A percentile compares a stretch with the other conserved stretches of the same genome.
Evolutionary conservation across 2,113 vertebrate species (phyloP).

Genomic region (Chitala chitala): DNA sequence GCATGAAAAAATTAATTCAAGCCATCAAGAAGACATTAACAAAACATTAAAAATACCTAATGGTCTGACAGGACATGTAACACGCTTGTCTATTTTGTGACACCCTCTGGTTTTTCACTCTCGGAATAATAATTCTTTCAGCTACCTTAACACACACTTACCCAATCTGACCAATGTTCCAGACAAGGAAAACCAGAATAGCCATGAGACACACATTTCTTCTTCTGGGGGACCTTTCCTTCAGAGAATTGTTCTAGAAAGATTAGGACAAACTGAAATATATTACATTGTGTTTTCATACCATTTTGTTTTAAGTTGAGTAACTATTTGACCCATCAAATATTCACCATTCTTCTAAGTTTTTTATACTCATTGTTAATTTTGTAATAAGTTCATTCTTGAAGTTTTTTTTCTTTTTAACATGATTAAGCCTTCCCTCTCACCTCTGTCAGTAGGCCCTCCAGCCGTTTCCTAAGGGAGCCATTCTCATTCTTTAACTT

Average conservation of each 20-base stretch:
- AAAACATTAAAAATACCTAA: too few species aligned
- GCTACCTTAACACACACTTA: too few species aligned
- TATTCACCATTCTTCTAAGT: background rate
- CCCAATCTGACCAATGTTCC: slow-evolving; percentile 78
- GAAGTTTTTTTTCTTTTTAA: background rate
- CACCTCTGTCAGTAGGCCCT: slow-evolving; percentile 81
- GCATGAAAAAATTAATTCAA: too few species aligned
- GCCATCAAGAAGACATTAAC: too few species aligned
- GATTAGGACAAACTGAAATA: background rate
- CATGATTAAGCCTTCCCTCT: slow-evolving; percentile 16
- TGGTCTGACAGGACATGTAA: too few species aligned
- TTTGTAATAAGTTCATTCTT: too few species aligned
- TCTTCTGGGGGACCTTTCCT: slow-evolving; percentile 76
- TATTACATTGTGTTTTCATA: background rate
- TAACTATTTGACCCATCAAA: background rate
- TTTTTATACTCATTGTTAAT: background rate
- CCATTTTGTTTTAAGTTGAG: background rate
- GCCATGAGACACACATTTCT: slow-evolving; percentile 84
- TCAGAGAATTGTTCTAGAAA: slow-evolving; percentile 77
- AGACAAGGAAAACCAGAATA: slow-evolving; percentile 73
- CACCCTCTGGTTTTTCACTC: too few species aligned
- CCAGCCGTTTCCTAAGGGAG: slow-evolving; percentile 78
- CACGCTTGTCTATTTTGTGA: background rate
- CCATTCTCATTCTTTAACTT: slow-evolving; percentile 85
- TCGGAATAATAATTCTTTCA: too few species aligned